Evolutionary conservation across 1,140 invertebrate species (phyloP), one percentile per base, ranked within the genome.

Genomic region (Neoseiulus cucumeris): DNA sequence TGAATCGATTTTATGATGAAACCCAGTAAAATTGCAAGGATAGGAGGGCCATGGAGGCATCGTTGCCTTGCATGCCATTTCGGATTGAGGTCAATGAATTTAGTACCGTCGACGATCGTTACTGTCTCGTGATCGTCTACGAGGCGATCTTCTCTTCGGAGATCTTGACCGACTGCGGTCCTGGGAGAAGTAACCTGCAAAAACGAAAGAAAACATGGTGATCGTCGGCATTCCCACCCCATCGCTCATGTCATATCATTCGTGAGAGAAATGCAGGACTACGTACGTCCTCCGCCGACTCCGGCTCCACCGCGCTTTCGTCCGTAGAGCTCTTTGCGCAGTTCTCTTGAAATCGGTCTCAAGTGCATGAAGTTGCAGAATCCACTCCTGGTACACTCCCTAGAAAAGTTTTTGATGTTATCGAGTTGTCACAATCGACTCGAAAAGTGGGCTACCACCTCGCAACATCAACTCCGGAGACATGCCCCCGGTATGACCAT

Each of bases 341-440:
- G 75, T 73, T 92, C 91, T 69, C 91, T 78, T 0, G 92, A 96
- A 72, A 98, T 98, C 44, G 93, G 94, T 74, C 98, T 98, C 73
- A 98, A 79, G 75, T 98, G 95, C 95, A 98, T 98, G 75, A 98
- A 98, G 79, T 98, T 98, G 76, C 95, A 98, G 77, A 98, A 98
- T 51, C 94, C 95, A 73, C 91, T 94, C 66, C 95, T 80, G 0
- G 91, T 96, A 74, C 94, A 98, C 78, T 97, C 93, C 4, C 84
- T 85, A 73, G 47, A 76, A 77, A 69, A 66, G 66, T 67, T 69
- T 17, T 29, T 7, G 29, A 64, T 64, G 18, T 64, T 18, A 47
- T 66, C 9, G 28, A 66, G 28, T 64, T 5, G 22, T 66, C n/a
- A n/a, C n/a, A n/a, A 39, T 4, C 33, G 33, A 39, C 33, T 39